phyloP scores from a whole-genome alignment of 2,113 vertebrate species.

The Pollachius pollachius region DNA sequence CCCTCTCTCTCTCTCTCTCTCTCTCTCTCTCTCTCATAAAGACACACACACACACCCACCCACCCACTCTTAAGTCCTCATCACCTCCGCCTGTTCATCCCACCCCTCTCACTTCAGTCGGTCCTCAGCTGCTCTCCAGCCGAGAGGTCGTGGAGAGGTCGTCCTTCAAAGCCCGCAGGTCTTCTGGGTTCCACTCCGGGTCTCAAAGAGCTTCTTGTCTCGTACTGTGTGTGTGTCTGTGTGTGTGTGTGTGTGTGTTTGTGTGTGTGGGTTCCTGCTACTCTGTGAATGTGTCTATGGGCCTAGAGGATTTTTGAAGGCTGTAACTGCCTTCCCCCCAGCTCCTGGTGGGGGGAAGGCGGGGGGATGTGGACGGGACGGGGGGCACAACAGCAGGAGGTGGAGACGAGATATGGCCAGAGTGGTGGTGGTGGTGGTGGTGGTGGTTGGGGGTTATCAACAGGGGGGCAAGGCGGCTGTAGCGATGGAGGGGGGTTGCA shows the following conservation, averaged over 20 bases:
- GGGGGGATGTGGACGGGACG: constrained; percentile 6
- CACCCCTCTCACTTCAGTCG: neutral
- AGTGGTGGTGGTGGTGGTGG: neutral
- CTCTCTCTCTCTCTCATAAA: neutral
- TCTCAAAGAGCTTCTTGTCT: constrained; percentile 13
- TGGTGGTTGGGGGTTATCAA: neutral
- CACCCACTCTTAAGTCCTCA: neutral
- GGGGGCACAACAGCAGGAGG: constrained; percentile 17
- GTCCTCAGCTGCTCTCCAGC: neutral
- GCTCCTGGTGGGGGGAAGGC: constrained; percentile 47
- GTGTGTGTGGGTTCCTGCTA: constrained; percentile 24
- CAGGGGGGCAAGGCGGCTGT: neutral
- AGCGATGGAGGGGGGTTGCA: neutral
- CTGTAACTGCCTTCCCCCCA: constrained; percentile 12
- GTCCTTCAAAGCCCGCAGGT: neutral
- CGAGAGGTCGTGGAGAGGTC: constrained; percentile 1
- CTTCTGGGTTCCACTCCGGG: neutral
- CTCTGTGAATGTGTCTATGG: neutral
- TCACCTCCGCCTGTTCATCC: too few species aligned
- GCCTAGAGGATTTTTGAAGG: too few species aligned
- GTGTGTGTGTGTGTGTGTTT: constrained; percentile 30
- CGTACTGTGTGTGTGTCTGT: neutral
- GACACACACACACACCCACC: neutral
- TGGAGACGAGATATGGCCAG: constrained; percentile 24
- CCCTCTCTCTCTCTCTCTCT: too few species aligned